Evolutionary conservation across 2,113 vertebrate species (phyloP).

Genomic region (Eurystomus gularis): DNA sequence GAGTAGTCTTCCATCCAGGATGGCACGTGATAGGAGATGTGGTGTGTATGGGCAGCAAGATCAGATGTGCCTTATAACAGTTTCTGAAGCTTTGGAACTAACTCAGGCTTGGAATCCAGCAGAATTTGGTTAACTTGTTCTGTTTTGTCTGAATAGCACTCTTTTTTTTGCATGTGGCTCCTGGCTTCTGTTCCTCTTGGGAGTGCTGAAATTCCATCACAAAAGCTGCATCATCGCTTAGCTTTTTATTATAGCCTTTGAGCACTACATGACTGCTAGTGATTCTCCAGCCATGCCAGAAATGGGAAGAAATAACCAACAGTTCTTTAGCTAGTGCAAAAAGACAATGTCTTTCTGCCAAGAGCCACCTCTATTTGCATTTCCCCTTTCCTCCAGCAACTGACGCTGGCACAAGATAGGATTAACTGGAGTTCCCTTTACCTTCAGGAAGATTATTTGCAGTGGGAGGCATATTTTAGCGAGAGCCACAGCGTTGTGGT

Average conservation of each 20-base stretch:
- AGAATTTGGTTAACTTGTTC: constrained; percentile 45
- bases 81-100: constrained; percentile 17
- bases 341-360: not conserved
- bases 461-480: not conserved
- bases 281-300: constrained; percentile 6
- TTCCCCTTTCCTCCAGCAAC: not conserved
- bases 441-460: not conserved
- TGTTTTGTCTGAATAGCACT: constrained; percentile 40
- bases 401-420: not conserved
- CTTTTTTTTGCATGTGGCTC: not conserved
- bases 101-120: constrained; percentile 16
- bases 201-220: constrained; percentile 42
- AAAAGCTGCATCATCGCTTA: constrained; percentile 40
- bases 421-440: not conserved
- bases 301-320: not conserved
- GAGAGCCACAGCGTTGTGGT: not conserved
- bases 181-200: constrained; percentile 31
- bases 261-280: not conserved
- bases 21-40: not conserved
- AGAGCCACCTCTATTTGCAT: not conserved
- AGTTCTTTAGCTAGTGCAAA: not conserved
- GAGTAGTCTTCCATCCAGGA: not conserved
- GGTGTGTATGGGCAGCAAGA: not conserved
- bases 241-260: constrained; percentile 43
- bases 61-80: constrained; percentile 22